phyloP scores from a whole-genome alignment of 2,797 vertebrate genomes.

The Cirrhinus mrigala region DNA sequence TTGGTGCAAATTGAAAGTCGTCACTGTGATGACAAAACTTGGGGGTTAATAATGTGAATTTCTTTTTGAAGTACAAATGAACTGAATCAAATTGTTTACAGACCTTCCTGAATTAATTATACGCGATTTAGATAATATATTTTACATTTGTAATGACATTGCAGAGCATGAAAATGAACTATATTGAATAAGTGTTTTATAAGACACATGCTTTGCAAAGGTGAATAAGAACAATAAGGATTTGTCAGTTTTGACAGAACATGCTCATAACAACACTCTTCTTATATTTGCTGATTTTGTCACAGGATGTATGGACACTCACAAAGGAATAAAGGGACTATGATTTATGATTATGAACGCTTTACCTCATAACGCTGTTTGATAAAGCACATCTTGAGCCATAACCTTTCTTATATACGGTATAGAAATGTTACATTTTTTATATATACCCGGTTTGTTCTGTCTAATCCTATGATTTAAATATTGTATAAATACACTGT shows the following conservation, averaged over 20 bases:
- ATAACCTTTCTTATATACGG: not conserved
- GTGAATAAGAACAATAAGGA: too few species aligned
- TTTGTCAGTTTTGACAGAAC: not conserved
- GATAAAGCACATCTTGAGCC: not conserved
- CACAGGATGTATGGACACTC: not conserved
- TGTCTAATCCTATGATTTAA: not conserved
- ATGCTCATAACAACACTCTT: not conserved
- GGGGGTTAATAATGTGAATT: slow-evolving; percentile 26
- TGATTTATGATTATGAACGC: not conserved
- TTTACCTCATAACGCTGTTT: not conserved
- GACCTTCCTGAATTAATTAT: not conserved
- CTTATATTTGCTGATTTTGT: slow-evolving; percentile 6
- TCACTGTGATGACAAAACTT: not conserved
- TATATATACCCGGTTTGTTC: not conserved
- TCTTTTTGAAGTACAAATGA: slow-evolving; percentile 67
- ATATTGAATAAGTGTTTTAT: not conserved
- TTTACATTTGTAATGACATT: not conserved
- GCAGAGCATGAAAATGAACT: not conserved
- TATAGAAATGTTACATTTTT: not conserved
- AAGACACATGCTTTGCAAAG: not conserved
- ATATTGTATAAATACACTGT: not conserved
- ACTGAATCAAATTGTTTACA: slow-evolving; percentile 47
- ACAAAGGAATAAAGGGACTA: slow-evolving; percentile 19
- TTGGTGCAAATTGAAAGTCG: not conserved
- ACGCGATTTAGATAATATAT: not conserved